phyloP scores from a whole-genome alignment of 2,113 vertebrate species.

The Siniperca knerii region DNA sequence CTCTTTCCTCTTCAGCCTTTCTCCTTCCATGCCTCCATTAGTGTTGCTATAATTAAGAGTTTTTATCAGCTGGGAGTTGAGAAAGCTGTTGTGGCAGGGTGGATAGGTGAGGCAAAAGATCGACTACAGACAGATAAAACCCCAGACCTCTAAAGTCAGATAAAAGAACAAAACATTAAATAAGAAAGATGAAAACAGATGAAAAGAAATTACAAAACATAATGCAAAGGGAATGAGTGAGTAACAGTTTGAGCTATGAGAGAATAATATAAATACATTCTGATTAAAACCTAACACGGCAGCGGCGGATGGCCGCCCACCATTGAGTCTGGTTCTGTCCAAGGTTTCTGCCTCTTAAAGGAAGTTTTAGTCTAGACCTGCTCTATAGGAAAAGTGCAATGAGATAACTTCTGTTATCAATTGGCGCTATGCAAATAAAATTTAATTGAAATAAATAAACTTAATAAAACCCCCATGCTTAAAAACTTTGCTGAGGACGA shows the following conservation, averaged over 20 bases:
- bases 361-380: too few relatives aligned
- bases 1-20: background rate
- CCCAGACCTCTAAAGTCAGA: conserved; percentile 5
- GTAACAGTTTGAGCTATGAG: background rate
- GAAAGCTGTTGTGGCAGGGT: conserved; percentile 7
- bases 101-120: background rate
- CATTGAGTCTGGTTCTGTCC: too few relatives aligned
- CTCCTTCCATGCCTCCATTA: background rate
- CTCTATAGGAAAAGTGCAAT: too few relatives aligned
- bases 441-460: too few relatives aligned
- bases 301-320: too few relatives aligned
- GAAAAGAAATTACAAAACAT: background rate
- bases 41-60: background rate
- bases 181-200: background rate
- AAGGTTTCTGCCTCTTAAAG: too few relatives aligned
- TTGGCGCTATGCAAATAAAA: too few relatives aligned
- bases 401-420: too few relatives aligned
- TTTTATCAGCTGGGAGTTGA: background rate
- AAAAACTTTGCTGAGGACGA: too few relatives aligned
- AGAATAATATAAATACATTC: too few relatives aligned
- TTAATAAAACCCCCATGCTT: too few relatives aligned
- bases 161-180: background rate
- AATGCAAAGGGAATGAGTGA: background rate
- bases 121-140: background rate
- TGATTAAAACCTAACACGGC: background rate